Percentiles rank a stretch among this genome's conserved stretches.
Conservation (phyloP, 2,113 vertebrate genomes). For the pig (Sus scrofa) region DNA sequence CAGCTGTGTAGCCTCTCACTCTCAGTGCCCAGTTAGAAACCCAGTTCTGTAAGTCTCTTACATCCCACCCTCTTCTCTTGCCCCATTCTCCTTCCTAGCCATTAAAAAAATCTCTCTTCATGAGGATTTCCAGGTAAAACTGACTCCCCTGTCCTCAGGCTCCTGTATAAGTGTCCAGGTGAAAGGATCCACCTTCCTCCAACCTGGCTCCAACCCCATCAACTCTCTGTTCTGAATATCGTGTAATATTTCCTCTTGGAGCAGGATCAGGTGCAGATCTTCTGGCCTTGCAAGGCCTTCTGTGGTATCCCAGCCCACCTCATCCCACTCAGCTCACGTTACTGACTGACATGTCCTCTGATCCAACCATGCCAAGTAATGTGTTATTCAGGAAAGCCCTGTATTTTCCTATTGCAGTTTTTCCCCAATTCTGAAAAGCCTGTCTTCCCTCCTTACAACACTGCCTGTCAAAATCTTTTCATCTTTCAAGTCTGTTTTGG, state of each 20-base stretch:
- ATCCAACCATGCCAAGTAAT: fast-evolving
- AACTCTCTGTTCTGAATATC: background rate
- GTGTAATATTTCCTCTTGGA: background rate
- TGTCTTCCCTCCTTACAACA: background rate
- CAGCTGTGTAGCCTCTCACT: background rate
- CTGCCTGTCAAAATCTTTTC: background rate
- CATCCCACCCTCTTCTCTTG: background rate
- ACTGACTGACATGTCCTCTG: fast-evolving
- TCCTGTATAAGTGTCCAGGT: background rate
- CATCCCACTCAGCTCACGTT: background rate
- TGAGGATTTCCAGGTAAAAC: background rate
- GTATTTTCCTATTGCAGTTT: background rate
- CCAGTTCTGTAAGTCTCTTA: fast-evolving
- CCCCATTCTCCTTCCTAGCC: background rate
- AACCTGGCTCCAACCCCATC: background rate
- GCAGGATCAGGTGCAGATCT: background rate
- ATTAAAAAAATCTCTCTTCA: background rate
- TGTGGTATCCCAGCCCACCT: fast-evolving
- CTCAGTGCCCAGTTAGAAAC: fast-evolving
- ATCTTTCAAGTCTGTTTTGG: background rate
- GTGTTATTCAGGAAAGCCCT: background rate
- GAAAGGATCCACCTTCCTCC: background rate
- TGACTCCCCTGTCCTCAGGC: too few relatives aligned
- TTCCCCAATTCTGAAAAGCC: background rate
- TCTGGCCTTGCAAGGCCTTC: background rate